Evolutionary conservation across 2,113 vertebrate species (phyloP).

Genomic region (Ammodytes dubius): DNA sequence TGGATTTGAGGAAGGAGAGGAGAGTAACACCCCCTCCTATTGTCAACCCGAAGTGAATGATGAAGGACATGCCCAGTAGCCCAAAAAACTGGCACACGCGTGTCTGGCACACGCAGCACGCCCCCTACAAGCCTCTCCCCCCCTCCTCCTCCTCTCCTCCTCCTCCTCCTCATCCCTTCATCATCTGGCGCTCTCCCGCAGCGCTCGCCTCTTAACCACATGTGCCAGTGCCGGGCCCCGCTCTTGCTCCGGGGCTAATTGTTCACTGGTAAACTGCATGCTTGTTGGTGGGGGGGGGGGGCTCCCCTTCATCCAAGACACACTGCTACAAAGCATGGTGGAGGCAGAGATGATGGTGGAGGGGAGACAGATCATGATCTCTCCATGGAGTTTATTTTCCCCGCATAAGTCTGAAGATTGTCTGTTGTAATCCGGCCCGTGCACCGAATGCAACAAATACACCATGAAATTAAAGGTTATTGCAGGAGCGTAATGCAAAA

Average conservation of each 20-base stretch:
- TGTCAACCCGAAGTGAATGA: slow-evolving; percentile 79
- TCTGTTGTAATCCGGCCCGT: slow-evolving; percentile 83
- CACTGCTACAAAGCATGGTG: slow-evolving; percentile 58
- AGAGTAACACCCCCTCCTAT: slow-evolving; percentile 12
- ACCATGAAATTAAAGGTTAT: slow-evolving; percentile 86
- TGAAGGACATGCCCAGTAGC: slow-evolving; percentile 89
- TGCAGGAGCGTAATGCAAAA: slow-evolving; percentile 74
- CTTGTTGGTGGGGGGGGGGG: slow-evolving; percentile 79
- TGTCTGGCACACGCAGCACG: slow-evolving; percentile 85
- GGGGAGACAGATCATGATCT: slow-evolving; percentile 70
- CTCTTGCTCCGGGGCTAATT: slow-evolving; percentile 94
- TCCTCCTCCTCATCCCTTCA: slow-evolving; percentile 90
- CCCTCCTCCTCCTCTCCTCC: slow-evolving; percentile 68
- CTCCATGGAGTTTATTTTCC: slow-evolving; percentile 74
- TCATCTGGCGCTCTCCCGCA: slow-evolving; percentile 92
- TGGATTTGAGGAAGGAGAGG: not conserved
- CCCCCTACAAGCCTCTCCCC: slow-evolving; percentile 77
- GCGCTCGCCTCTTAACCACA: slow-evolving; percentile 89
- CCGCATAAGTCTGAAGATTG: slow-evolving; percentile 79
- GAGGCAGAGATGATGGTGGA: slow-evolving; percentile 28
- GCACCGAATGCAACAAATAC: slow-evolving; percentile 85
- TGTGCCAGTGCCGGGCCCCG: slow-evolving; percentile 88
- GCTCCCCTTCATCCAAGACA: slow-evolving; percentile 64
- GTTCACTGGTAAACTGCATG: slow-evolving; percentile 88
- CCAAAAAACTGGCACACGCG: slow-evolving; percentile 85